These are phyloP conservation scores for Acanthaster planci DNA, from an alignment of 35 echinoderm and acorn worm species.

Conservation along the genomic window DNA sequence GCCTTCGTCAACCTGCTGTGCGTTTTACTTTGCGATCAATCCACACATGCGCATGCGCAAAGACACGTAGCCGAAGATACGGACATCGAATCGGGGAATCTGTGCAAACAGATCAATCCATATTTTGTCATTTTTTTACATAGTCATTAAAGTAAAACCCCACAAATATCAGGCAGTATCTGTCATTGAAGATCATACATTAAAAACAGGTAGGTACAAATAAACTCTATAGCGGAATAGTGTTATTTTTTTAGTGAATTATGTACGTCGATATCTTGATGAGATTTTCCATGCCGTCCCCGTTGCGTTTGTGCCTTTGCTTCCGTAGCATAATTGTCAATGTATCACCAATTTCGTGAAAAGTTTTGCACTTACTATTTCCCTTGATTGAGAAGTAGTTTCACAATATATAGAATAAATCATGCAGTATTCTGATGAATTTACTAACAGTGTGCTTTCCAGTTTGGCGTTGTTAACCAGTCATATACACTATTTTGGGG, in stretches of 20 bases:
- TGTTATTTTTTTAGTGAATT: not conserved
- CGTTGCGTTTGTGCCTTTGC: not conserved
- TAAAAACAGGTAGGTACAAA: not conserved
- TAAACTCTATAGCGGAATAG: not conserved
- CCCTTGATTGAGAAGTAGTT: too few relatives aligned
- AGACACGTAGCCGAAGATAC: constrained; percentile 10
- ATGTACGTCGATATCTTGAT: not conserved
- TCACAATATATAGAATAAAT: too few relatives aligned
- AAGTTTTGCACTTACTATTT: not conserved
- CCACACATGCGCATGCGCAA: constrained; percentile 27
- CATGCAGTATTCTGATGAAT: not conserved
- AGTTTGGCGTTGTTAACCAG: not conserved
- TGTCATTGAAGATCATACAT: not conserved
- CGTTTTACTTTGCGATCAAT: too few relatives aligned
- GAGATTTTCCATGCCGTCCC: not conserved
- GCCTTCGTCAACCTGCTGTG: too few relatives aligned
- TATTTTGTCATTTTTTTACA: not conserved
- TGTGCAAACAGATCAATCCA: not conserved
- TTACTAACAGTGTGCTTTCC: not conserved
- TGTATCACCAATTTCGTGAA: constrained; percentile 7
- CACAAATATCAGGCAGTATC: not conserved
- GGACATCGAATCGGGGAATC: not conserved
- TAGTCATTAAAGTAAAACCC: not conserved
- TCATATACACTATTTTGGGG: not conserved
- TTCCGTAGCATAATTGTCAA: not conserved